Percentiles rank a stretch among this genome's conserved stretches.
phyloP scores from a whole-genome alignment of 2,113 vertebrate genomes.

The Equus quagga region DNA sequence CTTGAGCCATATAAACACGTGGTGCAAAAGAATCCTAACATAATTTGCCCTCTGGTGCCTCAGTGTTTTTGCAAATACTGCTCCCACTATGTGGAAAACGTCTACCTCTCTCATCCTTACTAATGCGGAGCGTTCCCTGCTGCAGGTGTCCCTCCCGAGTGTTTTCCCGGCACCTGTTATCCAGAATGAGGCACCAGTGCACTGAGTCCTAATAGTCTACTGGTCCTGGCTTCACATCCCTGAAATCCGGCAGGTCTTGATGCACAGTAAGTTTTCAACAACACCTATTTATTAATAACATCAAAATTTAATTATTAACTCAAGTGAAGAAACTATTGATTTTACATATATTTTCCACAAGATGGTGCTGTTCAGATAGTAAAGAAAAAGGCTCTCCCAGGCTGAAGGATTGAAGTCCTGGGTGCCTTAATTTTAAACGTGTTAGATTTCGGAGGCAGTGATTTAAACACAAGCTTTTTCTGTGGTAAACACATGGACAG shows the following conservation, averaged over 20 bases:
- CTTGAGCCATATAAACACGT: not conserved
- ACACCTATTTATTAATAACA: not conserved
- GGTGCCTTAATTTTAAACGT: not conserved
- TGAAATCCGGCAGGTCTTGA: not conserved
- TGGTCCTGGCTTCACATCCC: not conserved
- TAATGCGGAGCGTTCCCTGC: fast-evolving
- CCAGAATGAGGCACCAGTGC: not conserved
- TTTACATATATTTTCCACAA: slow-evolving; percentile 29
- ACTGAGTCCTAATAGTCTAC: not conserved
- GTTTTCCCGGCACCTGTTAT: not conserved
- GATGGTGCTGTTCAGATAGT: slow-evolving; percentile 63
- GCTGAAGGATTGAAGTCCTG: not conserved
- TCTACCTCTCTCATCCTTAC: not conserved
- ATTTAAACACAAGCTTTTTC: not conserved
- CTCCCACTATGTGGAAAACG: not conserved
- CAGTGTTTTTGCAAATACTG: not conserved
- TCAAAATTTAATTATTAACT: not conserved
- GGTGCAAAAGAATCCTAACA: not conserved
- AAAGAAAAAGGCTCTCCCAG: not conserved
- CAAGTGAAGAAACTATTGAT: not conserved
- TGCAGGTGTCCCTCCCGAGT: not conserved
- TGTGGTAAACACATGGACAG: not conserved
- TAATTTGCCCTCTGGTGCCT: not conserved
- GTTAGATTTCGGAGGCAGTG: not conserved
- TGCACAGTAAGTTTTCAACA: not conserved